Evolutionary conservation across 2,113 vertebrate genomes (phyloP).

Genomic region (Megaptera novaeangliae): DNA sequence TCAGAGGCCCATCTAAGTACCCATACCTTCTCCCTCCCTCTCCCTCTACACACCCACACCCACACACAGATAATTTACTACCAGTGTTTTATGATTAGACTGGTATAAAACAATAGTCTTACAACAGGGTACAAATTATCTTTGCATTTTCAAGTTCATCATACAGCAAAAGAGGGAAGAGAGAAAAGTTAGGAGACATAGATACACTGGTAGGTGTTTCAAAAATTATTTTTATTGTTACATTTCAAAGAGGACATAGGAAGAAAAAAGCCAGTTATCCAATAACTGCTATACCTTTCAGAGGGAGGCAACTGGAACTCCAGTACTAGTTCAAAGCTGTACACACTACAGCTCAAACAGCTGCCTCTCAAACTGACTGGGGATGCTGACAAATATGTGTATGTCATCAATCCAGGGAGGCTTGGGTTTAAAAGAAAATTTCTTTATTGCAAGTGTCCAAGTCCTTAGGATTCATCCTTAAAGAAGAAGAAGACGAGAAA

Average conservation of each 20-base stretch:
- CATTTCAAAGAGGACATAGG: slow-evolving; percentile 79
- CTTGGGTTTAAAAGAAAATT: slow-evolving; percentile 75
- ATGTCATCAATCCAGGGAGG: slow-evolving; percentile 70
- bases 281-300: slow-evolving; percentile 71
- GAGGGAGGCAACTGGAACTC: slow-evolving; percentile 58
- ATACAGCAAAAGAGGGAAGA: not conserved
- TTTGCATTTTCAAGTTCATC: not conserved
- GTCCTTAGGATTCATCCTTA: slow-evolving; percentile 76
- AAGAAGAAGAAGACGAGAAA: slow-evolving; percentile 64
- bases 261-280: slow-evolving; percentile 73
- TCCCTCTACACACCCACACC: not conserved
- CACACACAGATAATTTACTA: not conserved
- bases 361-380: slow-evolving; percentile 66
- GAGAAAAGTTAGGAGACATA: slow-evolving; percentile 51
- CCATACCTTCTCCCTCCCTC: not conserved
- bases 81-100: not conserved
- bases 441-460: slow-evolving; percentile 74
- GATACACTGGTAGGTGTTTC: slow-evolving; percentile 59
- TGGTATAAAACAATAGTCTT: slow-evolving; percentile 6
- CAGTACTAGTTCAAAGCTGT: slow-evolving; percentile 59
- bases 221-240: slow-evolving; percentile 82
- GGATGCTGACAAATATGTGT: slow-evolving; percentile 70
- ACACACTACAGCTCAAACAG: slow-evolving; percentile 38
- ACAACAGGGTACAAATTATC: not conserved
- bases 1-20: not conserved